Evolutionary conservation across 2,113 vertebrate species (phyloP).

Genomic region (Barnardius zonarius): DNA sequence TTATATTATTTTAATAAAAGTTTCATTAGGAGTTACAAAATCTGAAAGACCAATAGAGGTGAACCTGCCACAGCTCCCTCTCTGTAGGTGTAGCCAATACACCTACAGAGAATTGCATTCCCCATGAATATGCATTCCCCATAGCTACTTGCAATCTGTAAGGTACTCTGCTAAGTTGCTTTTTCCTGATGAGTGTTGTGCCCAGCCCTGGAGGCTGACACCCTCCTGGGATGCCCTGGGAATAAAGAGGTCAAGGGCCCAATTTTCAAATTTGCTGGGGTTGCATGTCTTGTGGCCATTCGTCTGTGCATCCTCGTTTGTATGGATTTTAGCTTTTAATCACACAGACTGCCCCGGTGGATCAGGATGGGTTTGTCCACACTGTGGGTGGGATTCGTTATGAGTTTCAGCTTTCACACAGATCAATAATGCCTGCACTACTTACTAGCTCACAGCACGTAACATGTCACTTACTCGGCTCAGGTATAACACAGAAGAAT

Average conservation of each 20-base stretch:
- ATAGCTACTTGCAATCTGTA: not conserved
- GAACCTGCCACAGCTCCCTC: not conserved
- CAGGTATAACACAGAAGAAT: not conserved
- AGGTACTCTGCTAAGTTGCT: not conserved
- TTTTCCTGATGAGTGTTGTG: accelerated
- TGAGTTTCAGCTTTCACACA: not conserved
- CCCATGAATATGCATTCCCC: not conserved
- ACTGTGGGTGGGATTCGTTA: not conserved
- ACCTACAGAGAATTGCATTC: too few species aligned
- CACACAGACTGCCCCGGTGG: accelerated
- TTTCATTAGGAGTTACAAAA: not conserved
- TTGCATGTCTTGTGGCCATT: accelerated
- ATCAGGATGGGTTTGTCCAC: not conserved
- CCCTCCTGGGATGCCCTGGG: not conserved
- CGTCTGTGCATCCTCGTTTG: accelerated
- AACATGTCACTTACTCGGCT: not conserved
- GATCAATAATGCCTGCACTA: not conserved
- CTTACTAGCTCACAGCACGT: not conserved
- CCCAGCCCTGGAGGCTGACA: not conserved
- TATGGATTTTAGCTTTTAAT: not conserved
- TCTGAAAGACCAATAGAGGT: not conserved
- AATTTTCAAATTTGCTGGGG: not conserved
- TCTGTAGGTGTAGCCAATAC: not conserved
- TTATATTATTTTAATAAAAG: not conserved
- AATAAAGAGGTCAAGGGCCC: not conserved